phyloP scores from a whole-genome alignment of 2,888 invertebrate species.

The Dicranocentrus wangi region DNA sequence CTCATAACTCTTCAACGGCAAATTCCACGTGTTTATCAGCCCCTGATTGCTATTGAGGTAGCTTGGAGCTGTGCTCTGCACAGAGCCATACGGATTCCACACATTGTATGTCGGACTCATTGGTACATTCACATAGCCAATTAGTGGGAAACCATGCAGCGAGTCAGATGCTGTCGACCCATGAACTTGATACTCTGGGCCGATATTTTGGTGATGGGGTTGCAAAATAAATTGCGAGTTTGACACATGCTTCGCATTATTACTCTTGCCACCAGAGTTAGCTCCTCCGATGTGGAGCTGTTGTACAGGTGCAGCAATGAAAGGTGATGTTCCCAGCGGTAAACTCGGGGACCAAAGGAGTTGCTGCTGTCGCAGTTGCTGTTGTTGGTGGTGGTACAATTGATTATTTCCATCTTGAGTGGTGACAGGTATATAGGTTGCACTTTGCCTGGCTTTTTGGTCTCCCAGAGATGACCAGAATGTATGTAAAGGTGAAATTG shows the following conservation, averaged over 20 bases:
- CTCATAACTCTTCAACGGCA: constrained; percentile 62
- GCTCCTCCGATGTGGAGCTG: constrained; percentile 30
- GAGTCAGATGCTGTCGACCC: constrained; percentile 37
- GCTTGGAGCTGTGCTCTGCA: constrained; percentile 28
- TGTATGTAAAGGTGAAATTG: constrained; percentile 48
- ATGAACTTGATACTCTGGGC: constrained; percentile 53
- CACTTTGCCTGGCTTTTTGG: constrained; percentile 55
- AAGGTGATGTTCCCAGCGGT: constrained; percentile 53
- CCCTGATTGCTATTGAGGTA: constrained; percentile 1
- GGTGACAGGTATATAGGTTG: constrained; percentile 51
- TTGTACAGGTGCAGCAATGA: constrained; percentile 12
- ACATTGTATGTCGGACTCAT: constrained; percentile 46
- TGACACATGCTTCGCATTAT: constrained; percentile 55
- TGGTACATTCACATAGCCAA: constrained; percentile 53
- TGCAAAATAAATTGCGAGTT: constrained; percentile 55
- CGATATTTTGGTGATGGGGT: constrained; percentile 54
- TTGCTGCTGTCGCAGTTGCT: constrained; percentile 59
- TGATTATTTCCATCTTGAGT: constrained; percentile 40
- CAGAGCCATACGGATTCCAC: constrained; percentile 54
- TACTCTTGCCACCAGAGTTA: constrained; percentile 43
- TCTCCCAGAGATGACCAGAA: constrained; percentile 61
- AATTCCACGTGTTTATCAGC: constrained; percentile 31
- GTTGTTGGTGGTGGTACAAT: constrained; percentile 28
- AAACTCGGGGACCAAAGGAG: constrained; percentile 60
- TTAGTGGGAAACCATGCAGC: constrained; percentile 28